Evolutionary conservation across 2,797 vertebrate genomes (phyloP).

Genomic region (Phataginus tetradactyla): DNA sequence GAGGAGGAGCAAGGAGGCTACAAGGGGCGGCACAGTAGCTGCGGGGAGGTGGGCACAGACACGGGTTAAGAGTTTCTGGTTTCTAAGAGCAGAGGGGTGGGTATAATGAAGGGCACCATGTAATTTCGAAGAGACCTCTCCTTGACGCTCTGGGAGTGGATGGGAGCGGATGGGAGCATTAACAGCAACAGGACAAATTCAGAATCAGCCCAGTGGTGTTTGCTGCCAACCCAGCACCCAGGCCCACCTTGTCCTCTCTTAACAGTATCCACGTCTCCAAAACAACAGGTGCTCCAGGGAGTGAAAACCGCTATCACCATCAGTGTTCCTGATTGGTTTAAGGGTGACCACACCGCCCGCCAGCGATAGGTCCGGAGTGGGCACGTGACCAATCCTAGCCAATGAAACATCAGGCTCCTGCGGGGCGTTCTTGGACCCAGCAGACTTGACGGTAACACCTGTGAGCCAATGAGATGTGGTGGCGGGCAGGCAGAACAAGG

Average conservation of each 20-base stretch:
- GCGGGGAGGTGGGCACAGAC: not conserved
- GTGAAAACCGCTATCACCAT: not conserved
- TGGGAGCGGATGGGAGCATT: not conserved
- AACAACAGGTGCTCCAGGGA: no score
- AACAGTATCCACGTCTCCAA: fast-evolving
- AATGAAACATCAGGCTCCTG: not conserved
- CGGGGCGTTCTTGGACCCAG: fast-evolving
- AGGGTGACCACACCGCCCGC: not conserved
- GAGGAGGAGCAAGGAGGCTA: not conserved
- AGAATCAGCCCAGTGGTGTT: not conserved
- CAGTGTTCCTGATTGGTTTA: not conserved
- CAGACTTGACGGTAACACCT: no score
- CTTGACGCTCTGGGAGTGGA: not conserved
- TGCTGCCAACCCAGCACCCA: not conserved
- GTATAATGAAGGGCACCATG: not conserved
- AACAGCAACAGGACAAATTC: not conserved
- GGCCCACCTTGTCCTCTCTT: fast-evolving
- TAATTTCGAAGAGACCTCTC: not conserved
- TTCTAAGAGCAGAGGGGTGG: not conserved
- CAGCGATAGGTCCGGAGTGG: not conserved
- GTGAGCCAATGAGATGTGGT: fast-evolving
- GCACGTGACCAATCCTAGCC: not conserved
- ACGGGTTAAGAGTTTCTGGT: not conserved
- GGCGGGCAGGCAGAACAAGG: no score
- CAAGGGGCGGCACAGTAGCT: not conserved